A percentile compares a stretch with the other conserved stretches of the same genome.
These are phyloP conservation scores for Sturnira hondurensis DNA, from an alignment of 2,113 vertebrate species.

Conservation along the genomic window DNA sequence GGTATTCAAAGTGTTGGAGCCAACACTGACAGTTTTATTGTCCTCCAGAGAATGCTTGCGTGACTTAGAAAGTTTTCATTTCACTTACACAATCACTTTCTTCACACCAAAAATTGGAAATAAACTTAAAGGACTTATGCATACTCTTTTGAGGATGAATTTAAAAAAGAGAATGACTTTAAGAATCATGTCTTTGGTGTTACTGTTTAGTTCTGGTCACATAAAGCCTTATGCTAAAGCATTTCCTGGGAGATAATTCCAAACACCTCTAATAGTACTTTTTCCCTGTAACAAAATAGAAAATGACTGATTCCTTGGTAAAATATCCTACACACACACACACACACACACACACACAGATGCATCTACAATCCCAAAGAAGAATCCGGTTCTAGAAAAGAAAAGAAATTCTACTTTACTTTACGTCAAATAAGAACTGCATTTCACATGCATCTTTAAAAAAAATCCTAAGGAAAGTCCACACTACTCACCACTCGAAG, in stretches of 20 bases:
- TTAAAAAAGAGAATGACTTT: constrained; percentile 25
- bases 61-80: constrained; percentile 73
- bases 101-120: constrained; percentile 59
- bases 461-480: constrained; percentile 60
- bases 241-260: constrained; percentile 35
- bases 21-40: constrained; percentile 52
- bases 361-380: constrained; percentile 31
- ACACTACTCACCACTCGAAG: constrained; percentile 58
- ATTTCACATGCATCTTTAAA: constrained; percentile 29
- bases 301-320: constrained; percentile 40
- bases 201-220: constrained; percentile 44
- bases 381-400: constrained; percentile 34
- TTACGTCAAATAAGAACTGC: constrained; percentile 43
- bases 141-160: constrained; percentile 38
- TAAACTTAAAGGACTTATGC: constrained; percentile 54
- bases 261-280: constrained; percentile 23
- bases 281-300: constrained; percentile 31
- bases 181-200: neutral
- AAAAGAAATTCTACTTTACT: constrained; percentile 47
- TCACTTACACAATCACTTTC: constrained; percentile 21
- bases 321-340: neutral
- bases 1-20: neutral
- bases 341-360: neutral
- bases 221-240: constrained; percentile 39
- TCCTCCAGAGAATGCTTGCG: constrained; percentile 46